A percentile compares a stretch with the other conserved stretches of the same genome.
These are phyloP conservation scores for Gasterosteus aculeatus DNA, from an alignment of 2,113 vertebrate genomes.

Conservation along the genomic window DNA sequence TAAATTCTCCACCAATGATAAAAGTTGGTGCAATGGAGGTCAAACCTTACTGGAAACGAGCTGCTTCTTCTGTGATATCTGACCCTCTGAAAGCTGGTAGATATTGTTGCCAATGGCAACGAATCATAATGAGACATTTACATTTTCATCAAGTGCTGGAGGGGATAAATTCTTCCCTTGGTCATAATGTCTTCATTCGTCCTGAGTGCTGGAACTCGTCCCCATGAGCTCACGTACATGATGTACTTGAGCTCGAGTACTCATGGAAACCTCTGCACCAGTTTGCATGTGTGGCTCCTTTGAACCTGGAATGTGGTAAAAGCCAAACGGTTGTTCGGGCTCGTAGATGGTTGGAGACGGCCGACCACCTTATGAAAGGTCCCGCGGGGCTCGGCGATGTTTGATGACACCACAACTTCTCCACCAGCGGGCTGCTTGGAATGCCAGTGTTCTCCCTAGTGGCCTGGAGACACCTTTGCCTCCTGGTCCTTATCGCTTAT, in stretches of 20 bases:
- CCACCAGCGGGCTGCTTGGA: slow-evolving; percentile 16
- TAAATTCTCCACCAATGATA: too few species aligned
- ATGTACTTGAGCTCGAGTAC: neutral
- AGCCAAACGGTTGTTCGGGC: slow-evolving; percentile 3
- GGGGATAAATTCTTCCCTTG: neutral
- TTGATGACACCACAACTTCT: slow-evolving; percentile 37
- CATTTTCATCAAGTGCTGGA: neutral
- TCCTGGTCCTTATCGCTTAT: too few species aligned
- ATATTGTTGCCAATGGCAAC: too few species aligned
- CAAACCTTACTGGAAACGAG: too few species aligned
- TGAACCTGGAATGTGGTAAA: slow-evolving; percentile 1
- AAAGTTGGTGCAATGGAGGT: too few species aligned
- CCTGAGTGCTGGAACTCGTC: neutral
- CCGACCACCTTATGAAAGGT: slow-evolving; percentile 57
- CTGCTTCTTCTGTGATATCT: too few species aligned
- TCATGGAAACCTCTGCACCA: slow-evolving; percentile 5
- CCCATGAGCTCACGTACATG: neutral
- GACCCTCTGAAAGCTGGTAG: too few species aligned
- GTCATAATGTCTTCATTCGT: neutral
- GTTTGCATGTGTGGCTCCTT: slow-evolving; percentile 21
- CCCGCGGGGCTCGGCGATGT: slow-evolving; percentile 39
- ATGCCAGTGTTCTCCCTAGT: neutral
- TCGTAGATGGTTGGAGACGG: slow-evolving; percentile 5
- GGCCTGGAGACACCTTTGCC: too few species aligned
- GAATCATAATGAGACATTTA: too few species aligned